These are phyloP conservation scores for Magallana angulata DNA, from an alignment of 1,140 invertebrate genomes.

Conservation along the genomic window DNA sequence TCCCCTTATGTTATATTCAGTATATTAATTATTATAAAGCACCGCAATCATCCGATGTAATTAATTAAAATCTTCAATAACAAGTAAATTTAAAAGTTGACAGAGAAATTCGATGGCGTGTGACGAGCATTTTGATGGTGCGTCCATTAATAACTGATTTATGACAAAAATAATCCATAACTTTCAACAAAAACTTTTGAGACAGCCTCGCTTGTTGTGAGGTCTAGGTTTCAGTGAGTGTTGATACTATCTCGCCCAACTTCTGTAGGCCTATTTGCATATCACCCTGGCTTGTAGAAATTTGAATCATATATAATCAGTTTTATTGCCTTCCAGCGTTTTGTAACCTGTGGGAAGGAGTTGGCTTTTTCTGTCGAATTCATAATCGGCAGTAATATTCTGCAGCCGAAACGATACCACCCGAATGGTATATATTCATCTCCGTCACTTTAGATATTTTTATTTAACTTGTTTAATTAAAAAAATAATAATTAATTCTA, in stretches of 20 bases:
- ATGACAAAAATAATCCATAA: conserved; percentile 19
- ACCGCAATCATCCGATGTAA: too few species aligned
- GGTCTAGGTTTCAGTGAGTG: background rate
- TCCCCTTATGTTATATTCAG: too few species aligned
- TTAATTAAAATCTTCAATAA: conserved; percentile 11
- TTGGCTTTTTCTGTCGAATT: background rate
- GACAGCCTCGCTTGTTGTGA: conserved; percentile 13
- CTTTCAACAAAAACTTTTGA: background rate
- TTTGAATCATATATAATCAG: conserved; percentile 38
- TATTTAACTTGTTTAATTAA: too few species aligned
- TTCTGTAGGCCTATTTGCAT: conserved; percentile 9
- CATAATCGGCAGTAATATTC: background rate
- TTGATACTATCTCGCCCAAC: conserved; percentile 13
- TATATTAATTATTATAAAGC: too few species aligned
- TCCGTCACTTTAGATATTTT: too few species aligned
- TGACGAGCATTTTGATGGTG: conserved; percentile 1
- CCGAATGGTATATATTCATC: too few species aligned
- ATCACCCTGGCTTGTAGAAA: conserved; percentile 17
- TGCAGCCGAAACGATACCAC: background rate
- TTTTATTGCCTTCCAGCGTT: background rate
- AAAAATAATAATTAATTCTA: too few species aligned
- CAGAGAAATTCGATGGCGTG: background rate
- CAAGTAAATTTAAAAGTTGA: background rate
- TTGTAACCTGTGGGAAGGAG: background rate
- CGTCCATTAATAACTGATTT: background rate